Evolutionary conservation across 2,113 vertebrate genomes (phyloP).

Genomic region (Pitta sordida): DNA sequence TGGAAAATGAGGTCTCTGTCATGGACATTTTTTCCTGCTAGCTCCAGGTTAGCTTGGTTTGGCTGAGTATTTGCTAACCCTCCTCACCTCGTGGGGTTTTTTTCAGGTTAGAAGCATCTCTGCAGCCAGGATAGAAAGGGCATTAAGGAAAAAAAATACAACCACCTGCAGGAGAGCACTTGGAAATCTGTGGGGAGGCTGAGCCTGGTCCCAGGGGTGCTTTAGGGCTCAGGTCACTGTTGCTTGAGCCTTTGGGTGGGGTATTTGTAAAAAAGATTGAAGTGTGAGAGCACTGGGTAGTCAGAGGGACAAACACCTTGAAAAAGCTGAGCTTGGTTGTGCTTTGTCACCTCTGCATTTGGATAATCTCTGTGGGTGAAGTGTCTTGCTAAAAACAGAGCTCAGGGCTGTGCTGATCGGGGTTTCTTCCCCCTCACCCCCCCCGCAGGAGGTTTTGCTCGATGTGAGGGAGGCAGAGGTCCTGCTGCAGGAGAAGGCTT

Average conservation of each 20-base stretch:
- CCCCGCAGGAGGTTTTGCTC: slow-evolving; percentile 71
- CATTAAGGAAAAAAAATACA: neutral
- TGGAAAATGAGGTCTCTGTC: neutral
- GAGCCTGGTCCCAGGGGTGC: neutral
- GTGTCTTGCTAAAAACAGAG: neutral
- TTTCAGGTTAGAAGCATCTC: neutral
- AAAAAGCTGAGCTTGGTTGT: neutral
- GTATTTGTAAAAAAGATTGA: neutral
- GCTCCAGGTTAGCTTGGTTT: neutral
- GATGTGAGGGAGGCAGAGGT: slow-evolving; percentile 85
- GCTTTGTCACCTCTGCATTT: neutral
- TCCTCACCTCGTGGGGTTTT: neutral
- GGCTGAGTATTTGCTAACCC: neutral
- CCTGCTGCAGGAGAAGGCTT: slow-evolving; percentile 71
- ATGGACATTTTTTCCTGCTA: neutral
- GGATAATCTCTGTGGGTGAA: neutral
- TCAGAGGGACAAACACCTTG: neutral
- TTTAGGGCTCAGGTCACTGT: neutral
- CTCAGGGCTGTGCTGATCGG: fast-evolving
- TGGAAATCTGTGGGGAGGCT: neutral
- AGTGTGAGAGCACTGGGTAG: neutral
- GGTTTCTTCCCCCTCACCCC: neutral
- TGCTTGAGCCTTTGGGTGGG: neutral
- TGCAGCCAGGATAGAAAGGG: neutral
- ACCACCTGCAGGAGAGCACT: neutral